Conservation (phyloP, 1,140 invertebrate species). For the Leptopilina boulardi region DNA sequence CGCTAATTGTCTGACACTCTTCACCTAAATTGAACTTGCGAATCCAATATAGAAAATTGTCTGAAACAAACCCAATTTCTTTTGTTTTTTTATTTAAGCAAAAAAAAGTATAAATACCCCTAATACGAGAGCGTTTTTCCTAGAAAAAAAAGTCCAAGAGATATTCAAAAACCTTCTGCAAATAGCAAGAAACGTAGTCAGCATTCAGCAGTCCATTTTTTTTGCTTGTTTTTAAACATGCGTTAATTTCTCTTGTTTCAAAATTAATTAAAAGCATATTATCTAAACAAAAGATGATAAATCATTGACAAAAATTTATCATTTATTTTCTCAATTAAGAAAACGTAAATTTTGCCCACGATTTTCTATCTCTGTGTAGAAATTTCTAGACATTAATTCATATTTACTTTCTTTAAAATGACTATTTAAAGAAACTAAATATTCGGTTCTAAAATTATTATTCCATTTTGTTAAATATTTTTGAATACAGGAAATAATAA, state of each 20-base stretch:
- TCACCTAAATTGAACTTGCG: constrained; percentile 4
- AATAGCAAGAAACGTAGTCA: background rate
- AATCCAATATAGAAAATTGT: background rate
- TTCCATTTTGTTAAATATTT: background rate
- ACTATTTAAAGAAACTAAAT: too few species aligned
- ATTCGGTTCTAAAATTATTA: background rate
- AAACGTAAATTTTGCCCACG: too few species aligned
- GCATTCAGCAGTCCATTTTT: constrained; percentile 31
- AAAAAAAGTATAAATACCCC: constrained; percentile 1
- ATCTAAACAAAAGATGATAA: background rate
- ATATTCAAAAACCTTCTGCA: background rate
- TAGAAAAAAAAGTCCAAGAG: background rate
- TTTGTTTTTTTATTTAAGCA: background rate
- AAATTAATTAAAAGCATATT: constrained; percentile 7
- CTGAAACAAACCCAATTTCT: background rate
- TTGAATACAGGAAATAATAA: too few species aligned
- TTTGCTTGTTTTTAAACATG: background rate
- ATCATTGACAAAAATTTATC: background rate
- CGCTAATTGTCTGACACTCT: background rate
- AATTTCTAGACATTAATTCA: too few species aligned
- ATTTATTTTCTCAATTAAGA: too few species aligned
- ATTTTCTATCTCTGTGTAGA: too few species aligned
- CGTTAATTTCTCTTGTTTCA: background rate
- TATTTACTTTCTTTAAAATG: too few species aligned
- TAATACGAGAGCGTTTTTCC: background rate